Base-by-base conservation (phyloP, 2,113 vertebrate genomes). In the Junco hyemalis region DNA sequence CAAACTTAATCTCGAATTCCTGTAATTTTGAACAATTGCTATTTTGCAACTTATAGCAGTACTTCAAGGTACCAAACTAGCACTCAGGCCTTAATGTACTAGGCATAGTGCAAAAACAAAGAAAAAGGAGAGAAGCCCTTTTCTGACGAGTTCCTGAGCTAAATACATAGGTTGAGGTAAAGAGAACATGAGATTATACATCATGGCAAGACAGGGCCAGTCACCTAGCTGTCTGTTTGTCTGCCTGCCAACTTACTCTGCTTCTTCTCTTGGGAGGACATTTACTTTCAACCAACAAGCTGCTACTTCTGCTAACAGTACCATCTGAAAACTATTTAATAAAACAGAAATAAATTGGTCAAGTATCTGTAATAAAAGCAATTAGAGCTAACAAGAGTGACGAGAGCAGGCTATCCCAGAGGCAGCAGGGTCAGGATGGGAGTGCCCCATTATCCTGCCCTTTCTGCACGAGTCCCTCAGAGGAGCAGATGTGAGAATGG, bases 241-340 rank as follows among this genome's bases (percentile, higher is more conserved):
- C 44, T 0, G 0, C 0, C 0, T 29, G 38, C 38, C 0, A 0
- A 23, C 47, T 69, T 51, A 40, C 29, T 8, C 45, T 11, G 28
- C 47, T 76, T 42, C 65, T 26, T 45, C 48, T 85, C 73, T 79
- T 4, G 1, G 26, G 44, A 82, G 28, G 53, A 54, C 2, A 2
- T 70, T 85, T 82, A 23, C 35, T 87, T 92, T 51, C 63, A 76
- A 11, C 65, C 47, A 42, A 26, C 21, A 76, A 88, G 40, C 48
- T 56, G 6, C 53, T 86, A 31, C 38, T 74, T 81, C 51, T 84
- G 42, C 51, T 68, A 48, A 56, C 65, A 44, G 26, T 38, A 44
- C 44, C 28, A 4, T 50, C 60, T 51, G 70, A 90, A 76, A 90
- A 51, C 9, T 68, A 13, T 72, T 64, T 60, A 38, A 80, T 48